Evolutionary conservation across 2,888 invertebrate genomes (phyloP).

Genomic region (Pogonocherus hispidulus): DNA sequence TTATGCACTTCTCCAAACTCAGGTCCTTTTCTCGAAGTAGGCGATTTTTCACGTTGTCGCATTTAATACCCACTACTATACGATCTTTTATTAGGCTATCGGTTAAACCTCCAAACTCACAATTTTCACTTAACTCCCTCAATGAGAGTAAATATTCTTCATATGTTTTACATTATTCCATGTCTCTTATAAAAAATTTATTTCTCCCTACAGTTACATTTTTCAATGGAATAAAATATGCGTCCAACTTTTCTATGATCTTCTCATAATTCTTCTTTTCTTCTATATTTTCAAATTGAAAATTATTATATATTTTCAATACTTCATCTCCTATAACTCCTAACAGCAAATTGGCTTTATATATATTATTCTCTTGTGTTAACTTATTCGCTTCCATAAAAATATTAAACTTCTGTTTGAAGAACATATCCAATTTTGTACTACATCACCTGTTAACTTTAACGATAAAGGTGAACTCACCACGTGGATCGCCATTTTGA

Average conservation of each 20-base stretch:
- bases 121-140: constrained; percentile 11
- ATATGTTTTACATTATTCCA: not conserved
- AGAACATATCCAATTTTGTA: not conserved
- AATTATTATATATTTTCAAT: constrained; percentile 2
- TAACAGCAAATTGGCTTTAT: not conserved
- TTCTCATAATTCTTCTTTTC: constrained; percentile 28
- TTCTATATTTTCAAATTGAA: constrained; percentile 5
- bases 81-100: constrained; percentile 27
- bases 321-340: not conserved
- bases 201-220: constrained; percentile 41
- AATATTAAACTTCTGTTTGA: not conserved
- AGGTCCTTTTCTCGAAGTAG: constrained; percentile 18
- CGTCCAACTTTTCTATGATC: constrained; percentile 41
- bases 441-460: not conserved
- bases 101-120: constrained; percentile 19
- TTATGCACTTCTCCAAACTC: not conserved
- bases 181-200: constrained; percentile 39
- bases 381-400: not conserved
- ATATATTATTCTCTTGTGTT: not conserved
- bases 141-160: constrained; percentile 6
- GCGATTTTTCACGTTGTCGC: constrained; percentile 14
- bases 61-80: constrained; percentile 7
- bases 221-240: constrained; percentile 40
- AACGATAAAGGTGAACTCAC: not conserved
- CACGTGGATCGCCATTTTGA: not conserved